Percentiles rank a stretch among this genome's conserved stretches.
Conservation (phyloP, 2,797 vertebrate species). For the Enteromius trimaculatus region DNA sequence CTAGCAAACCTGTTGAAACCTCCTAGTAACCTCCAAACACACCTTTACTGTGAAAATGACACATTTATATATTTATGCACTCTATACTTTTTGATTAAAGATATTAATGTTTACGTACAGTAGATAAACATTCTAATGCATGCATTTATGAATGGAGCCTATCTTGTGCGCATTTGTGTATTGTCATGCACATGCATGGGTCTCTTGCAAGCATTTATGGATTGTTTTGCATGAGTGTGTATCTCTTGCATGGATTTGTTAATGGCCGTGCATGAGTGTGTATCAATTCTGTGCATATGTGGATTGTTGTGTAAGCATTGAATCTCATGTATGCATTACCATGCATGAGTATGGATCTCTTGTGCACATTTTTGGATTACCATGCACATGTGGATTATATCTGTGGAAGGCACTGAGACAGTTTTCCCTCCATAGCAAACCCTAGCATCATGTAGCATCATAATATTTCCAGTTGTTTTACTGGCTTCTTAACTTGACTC, state of each 20-base stretch:
- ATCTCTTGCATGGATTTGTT: not conserved
- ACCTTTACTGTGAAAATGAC: not conserved
- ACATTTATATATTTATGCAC: too few relatives aligned
- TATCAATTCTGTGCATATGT: not conserved
- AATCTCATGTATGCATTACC: too few relatives aligned
- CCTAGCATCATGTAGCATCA: not conserved
- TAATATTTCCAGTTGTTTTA: not conserved
- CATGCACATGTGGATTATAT: not conserved
- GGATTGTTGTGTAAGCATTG: not conserved
- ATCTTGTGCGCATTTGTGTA: not conserved
- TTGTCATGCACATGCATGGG: accelerated
- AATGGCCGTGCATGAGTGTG: not conserved
- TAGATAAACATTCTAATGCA: too few relatives aligned
- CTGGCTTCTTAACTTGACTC: not conserved
- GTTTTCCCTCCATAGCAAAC: not conserved
- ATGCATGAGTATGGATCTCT: not conserved
- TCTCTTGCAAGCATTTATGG: not conserved
- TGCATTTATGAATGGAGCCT: too few relatives aligned
- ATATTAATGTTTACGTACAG: too few relatives aligned
- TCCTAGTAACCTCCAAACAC: not conserved
- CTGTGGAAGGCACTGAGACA: not conserved
- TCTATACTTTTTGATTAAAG: too few relatives aligned
- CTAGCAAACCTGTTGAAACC: not conserved
- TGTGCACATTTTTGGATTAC: not conserved
- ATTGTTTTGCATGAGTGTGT: accelerated